Conservation (phyloP, 2,113 vertebrate genomes). For the Podiceps cristatus region DNA sequence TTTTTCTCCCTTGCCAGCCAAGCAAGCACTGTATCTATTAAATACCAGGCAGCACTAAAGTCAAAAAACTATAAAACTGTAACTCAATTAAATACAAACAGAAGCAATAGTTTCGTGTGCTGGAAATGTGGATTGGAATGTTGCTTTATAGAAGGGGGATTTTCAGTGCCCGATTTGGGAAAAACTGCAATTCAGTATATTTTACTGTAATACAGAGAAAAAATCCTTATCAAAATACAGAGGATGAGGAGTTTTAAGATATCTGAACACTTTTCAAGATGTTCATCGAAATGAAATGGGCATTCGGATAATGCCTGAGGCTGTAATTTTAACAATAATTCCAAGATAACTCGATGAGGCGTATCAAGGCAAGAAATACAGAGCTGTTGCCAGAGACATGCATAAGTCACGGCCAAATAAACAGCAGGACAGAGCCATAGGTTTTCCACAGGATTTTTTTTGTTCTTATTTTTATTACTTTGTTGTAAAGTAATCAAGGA, state of each 20-base stretch:
- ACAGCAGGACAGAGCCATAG: neutral
- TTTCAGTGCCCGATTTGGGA: neutral
- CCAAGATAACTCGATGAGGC: conserved; percentile 37
- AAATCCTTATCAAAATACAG: neutral
- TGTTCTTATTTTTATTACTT: neutral
- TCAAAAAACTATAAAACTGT: neutral
- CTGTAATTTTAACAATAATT: conserved; percentile 58
- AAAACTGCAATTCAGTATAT: neutral
- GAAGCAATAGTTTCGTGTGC: neutral
- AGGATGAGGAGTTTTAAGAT: neutral
- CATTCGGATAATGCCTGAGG: conserved; percentile 40
- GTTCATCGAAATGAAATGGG: conserved; percentile 1
- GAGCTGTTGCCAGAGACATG: neutral
- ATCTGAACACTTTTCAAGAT: conserved; percentile 5
- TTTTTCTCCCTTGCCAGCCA: neutral
- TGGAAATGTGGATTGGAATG: neutral
- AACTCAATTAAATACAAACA: neutral
- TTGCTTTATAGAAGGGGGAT: neutral
- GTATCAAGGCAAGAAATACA: neutral
- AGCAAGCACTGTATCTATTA: neutral
- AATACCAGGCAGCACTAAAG: neutral
- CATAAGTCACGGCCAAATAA: neutral
- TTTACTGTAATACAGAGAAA: neutral
- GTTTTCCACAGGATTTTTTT: neutral
- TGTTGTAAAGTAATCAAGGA: neutral